These are phyloP conservation scores for Ceyx margarethae DNA, from an alignment of 2,113 vertebrate genomes.

Conservation along the genomic window DNA sequence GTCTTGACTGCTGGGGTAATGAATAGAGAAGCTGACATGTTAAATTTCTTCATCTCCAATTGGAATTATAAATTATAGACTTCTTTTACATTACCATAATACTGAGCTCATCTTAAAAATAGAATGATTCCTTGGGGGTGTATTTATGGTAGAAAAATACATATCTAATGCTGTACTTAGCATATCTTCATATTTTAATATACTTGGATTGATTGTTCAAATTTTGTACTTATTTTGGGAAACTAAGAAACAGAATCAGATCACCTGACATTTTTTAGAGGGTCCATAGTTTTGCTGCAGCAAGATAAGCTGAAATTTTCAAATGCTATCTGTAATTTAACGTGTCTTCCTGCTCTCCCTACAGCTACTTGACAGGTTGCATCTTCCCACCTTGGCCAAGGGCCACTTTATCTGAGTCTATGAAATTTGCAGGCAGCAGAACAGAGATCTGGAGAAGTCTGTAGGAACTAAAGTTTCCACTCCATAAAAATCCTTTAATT, in stretches of 20 bases:
- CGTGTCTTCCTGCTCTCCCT: background rate
- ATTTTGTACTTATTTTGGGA: slow-evolving; percentile 29
- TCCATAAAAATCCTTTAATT: background rate
- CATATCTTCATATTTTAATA: slow-evolving; percentile 25
- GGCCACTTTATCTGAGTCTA: background rate
- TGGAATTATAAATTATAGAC: slow-evolving; percentile 58
- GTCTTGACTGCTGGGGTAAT: slow-evolving; percentile 15
- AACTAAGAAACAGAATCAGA: background rate
- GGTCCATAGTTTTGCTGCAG: background rate
- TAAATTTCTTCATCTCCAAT: slow-evolving; percentile 46
- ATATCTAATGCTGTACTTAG: slow-evolving; percentile 27
- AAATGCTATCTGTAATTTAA: background rate
- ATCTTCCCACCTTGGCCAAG: background rate
- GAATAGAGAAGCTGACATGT: slow-evolving; percentile 56
- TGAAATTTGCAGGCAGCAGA: background rate
- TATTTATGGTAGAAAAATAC: slow-evolving; percentile 43
- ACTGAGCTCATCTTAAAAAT: slow-evolving; percentile 35
- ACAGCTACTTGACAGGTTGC: background rate
- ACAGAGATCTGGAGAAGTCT: background rate
- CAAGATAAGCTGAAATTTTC: background rate
- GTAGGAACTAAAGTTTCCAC: slow-evolving; percentile 5
- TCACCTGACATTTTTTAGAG: background rate
- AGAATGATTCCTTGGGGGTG: slow-evolving; percentile 40
- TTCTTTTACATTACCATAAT: slow-evolving; percentile 43
- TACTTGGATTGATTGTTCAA: slow-evolving; percentile 10